Evolutionary conservation across 2,888 invertebrate species (phyloP), one percentile per base, ranked within the genome.

Genomic region (Agriopis marginaria): DNA sequence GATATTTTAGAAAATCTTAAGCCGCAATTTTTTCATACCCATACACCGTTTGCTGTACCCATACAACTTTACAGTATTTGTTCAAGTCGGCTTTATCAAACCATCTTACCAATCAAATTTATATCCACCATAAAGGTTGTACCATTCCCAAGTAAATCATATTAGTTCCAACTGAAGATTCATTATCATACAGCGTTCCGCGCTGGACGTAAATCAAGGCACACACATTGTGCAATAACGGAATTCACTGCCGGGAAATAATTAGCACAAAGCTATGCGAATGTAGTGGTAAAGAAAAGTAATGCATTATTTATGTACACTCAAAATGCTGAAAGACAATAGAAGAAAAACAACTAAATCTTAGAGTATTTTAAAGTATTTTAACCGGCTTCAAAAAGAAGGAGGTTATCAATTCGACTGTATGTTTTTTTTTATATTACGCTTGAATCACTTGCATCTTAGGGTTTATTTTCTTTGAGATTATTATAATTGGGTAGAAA

Each of bases 401-500:
- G 17, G 0, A 23, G 17, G 0, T 23, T 23, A 23, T 23, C 0
- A 0, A 23, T 23, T 23, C 17, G 17, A 23, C 17, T 23, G 17
- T 23, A 23, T 23, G 17, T 23, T 23, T 23, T 23, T 23, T 23
- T 23, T 23, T n/a, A n/a, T n/a, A n/a, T n/a, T n/a, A n/a, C n/a
- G n/a, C n/a, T n/a, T n/a, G n/a, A n/a, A n/a, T n/a, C n/a, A n/a
- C n/a, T n/a, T n/a, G n/a, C n/a, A n/a, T n/a, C n/a, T n/a, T n/a
- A n/a, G n/a, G n/a, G n/a, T n/a, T n/a, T n/a, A n/a, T n/a, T 66
- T 73, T 74, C 71, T 77, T 73, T 75, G 74, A 73, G 75, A 71
- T 81, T 76, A 78, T 80, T 78, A 79, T 80, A 77, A 81, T 79
- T 74, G 74, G 75, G 73, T 76, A 78, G 76, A 79, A 79, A 81